Evolutionary conservation across 2,888 invertebrate genomes (phyloP).

Genomic region (Ectemnius lituratus): DNA sequence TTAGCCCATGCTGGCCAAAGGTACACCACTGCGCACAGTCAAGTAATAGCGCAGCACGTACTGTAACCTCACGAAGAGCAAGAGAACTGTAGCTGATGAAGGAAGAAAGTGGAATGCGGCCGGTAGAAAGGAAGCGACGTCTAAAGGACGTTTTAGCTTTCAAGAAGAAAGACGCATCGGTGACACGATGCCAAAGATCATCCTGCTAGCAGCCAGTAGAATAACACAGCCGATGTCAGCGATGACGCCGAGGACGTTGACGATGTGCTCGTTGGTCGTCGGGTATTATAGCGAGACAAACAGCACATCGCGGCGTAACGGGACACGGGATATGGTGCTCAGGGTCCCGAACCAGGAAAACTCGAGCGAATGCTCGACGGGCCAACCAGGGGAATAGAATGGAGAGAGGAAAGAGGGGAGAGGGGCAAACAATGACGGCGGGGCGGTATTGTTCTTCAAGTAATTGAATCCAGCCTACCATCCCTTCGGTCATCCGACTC

Average conservation of each 20-base stretch:
- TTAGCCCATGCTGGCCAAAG: too few species aligned
- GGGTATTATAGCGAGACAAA: constrained; percentile 70
- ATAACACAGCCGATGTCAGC: constrained; percentile 26
- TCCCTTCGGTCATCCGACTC: constrained; percentile 62
- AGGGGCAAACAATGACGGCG: constrained; percentile 74
- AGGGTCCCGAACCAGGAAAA: constrained; percentile 70
- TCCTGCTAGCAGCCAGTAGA: constrained; percentile 21
- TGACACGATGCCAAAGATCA: constrained; percentile 34
- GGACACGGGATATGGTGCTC: constrained; percentile 57
- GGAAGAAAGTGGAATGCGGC: background rate
- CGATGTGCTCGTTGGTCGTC: constrained; percentile 43
- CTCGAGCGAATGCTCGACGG: constrained; percentile 69
- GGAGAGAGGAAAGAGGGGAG: too few species aligned
- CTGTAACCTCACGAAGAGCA: too few species aligned
- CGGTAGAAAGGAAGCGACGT: background rate
- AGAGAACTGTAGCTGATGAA: too few species aligned
- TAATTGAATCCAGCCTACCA: constrained; percentile 75
- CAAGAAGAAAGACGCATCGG: constrained; percentile 8
- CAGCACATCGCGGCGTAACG: constrained; percentile 73
- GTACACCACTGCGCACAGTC: too few species aligned
- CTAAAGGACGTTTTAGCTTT: constrained; percentile 9
- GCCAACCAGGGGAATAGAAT: too few species aligned
- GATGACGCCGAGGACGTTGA: constrained; percentile 38
- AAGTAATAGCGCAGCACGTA: too few species aligned
- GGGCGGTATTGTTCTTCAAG: constrained; percentile 76